Evolutionary conservation across 2,113 vertebrate genomes (phyloP).

Genomic region (Brachypodius melanocephalos): DNA sequence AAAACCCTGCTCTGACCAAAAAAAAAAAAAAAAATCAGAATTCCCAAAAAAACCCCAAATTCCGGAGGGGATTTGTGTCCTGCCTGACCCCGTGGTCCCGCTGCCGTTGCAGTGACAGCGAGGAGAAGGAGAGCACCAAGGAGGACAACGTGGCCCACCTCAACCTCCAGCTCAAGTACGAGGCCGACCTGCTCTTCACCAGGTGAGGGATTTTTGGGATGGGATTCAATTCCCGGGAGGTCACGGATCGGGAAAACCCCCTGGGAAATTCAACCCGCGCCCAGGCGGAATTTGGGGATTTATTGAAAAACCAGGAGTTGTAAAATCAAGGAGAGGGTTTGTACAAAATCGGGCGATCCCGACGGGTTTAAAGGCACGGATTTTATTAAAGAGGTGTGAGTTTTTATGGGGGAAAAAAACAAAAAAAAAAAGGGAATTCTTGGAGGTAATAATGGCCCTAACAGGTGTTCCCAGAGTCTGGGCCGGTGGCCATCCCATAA

Average conservation of each 20-base stretch:
- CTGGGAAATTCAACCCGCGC: too few relatives aligned
- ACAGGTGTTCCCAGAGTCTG: background rate
- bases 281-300: background rate
- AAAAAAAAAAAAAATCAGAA: background rate
- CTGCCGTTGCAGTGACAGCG: conserved; percentile 79
- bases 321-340: background rate
- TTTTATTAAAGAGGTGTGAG: background rate
- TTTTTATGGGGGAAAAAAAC: background rate
- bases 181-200: conserved; percentile 91
- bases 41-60: too few relatives aligned
- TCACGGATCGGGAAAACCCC: rapidly evolving
- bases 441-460: background rate
- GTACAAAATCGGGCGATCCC: rapidly evolving
- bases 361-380: rapidly evolving
- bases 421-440: background rate
- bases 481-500: background rate
- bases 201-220: conserved; percentile 68
- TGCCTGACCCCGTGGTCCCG: background rate
- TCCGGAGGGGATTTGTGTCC: background rate
- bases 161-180: conserved; percentile 82
- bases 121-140: conserved; percentile 76
- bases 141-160: conserved; percentile 83
- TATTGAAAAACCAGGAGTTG: background rate
- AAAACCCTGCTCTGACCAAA: background rate
- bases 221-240: background rate